A percentile compares a stretch with the other conserved stretches of the same genome.
These are phyloP conservation scores for Druon quercuslanigerum DNA, from an alignment of 1,140 invertebrate species.

Conservation along the genomic window DNA sequence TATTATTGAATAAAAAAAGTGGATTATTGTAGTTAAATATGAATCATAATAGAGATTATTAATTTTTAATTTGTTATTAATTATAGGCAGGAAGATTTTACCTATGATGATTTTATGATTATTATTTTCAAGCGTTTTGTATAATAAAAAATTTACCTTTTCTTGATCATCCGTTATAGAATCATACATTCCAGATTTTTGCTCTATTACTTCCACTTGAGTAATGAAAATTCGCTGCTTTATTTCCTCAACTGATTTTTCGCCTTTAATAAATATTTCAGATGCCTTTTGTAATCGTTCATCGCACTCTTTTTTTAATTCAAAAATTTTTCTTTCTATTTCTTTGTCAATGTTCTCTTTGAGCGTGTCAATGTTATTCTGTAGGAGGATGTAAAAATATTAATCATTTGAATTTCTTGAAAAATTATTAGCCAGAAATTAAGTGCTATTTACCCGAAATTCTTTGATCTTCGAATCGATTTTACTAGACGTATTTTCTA, in stretches of 20 bases:
- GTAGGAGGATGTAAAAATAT: not conserved
- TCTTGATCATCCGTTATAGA: conserved; percentile 41
- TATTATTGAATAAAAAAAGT: too few species aligned
- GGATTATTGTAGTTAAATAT: too few species aligned
- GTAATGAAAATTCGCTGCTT: conserved; percentile 34
- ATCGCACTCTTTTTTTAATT: conserved; percentile 50
- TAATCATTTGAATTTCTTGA: not conserved
- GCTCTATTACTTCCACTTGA: conserved; percentile 39
- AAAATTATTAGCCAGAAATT: not conserved
- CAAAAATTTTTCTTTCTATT: conserved; percentile 51
- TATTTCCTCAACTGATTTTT: conserved; percentile 41
- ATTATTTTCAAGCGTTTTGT: not conserved
- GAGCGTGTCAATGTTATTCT: conserved; percentile 47
- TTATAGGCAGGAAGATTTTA: too few species aligned
- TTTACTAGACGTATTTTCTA: conserved; percentile 72
- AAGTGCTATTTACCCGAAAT: conserved; percentile 69
- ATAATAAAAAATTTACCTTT: conserved; percentile 44
- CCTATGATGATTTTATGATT: not conserved
- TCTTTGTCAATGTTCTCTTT: conserved; percentile 54
- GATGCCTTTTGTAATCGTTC: conserved; percentile 44
- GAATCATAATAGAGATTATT: too few species aligned
- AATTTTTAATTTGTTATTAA: too few species aligned
- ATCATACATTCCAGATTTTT: conserved; percentile 38
- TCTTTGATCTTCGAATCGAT: conserved; percentile 76
- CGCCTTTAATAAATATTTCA: conserved; percentile 32